Percentiles rank a stretch among this genome's conserved stretches.
Evolutionary conservation across 2,113 vertebrate species (phyloP).

Genomic region (Arvicanthis niloticus): DNA sequence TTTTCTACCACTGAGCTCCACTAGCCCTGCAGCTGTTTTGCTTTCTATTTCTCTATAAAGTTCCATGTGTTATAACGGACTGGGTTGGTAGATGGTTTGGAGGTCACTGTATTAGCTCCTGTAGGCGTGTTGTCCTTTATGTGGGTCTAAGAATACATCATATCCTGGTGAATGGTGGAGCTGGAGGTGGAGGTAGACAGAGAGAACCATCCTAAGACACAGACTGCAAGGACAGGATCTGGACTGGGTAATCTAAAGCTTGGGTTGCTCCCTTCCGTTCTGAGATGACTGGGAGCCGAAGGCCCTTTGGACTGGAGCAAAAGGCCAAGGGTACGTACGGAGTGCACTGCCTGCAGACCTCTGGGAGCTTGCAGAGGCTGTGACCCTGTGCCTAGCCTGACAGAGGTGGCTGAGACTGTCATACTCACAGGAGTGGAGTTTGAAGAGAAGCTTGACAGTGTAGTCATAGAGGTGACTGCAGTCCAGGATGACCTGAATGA

Average conservation of each 20-base stretch:
- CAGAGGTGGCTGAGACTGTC: neutral
- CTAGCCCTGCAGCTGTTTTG: neutral
- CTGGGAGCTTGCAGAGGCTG: neutral
- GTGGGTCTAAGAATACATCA: neutral
- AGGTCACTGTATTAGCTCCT: neutral
- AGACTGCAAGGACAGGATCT: neutral
- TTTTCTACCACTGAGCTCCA: neutral
- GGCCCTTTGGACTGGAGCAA: neutral
- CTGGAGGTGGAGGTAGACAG: neutral
- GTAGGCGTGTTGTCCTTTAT: neutral
- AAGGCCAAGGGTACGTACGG: neutral
- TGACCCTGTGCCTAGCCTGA: neutral
- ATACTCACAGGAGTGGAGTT: constrained; percentile 98
- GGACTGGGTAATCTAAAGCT: neutral
- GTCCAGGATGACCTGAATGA: constrained; percentile 98
- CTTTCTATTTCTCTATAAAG: neutral
- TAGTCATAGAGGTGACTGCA: constrained; percentile 98
- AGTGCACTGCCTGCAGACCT: neutral
- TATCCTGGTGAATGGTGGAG: too few species aligned
- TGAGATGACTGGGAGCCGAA: neutral
- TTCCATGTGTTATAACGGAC: neutral
- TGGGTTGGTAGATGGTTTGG: neutral
- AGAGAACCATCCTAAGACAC: neutral
- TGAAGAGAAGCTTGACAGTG: constrained; percentile 98
- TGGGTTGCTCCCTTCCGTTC: neutral